These are phyloP conservation scores for Apostichopus californicus DNA, from an alignment of 35 echinoderm and acorn worm genomes.

Conservation along the genomic window DNA sequence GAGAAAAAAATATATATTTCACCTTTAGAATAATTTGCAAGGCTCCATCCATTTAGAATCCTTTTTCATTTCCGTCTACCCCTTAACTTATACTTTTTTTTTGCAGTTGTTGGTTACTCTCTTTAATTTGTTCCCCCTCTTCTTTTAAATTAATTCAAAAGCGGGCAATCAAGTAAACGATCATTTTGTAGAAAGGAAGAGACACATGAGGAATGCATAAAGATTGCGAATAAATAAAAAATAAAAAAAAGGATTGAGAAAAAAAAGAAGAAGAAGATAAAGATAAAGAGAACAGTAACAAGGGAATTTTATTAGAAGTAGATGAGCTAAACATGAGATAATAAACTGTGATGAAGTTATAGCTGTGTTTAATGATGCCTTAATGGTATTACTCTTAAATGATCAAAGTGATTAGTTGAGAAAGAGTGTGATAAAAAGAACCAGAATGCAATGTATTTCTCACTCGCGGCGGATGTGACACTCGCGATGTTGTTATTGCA, in stretches of 20 bases:
- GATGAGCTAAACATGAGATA: neutral
- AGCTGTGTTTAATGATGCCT: slow-evolving; percentile 29
- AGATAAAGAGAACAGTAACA: slow-evolving; percentile 1
- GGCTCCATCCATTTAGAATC: too few relatives aligned
- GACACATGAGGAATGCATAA: neutral
- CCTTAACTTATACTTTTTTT: neutral
- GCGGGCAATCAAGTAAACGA: neutral
- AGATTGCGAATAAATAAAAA: neutral
- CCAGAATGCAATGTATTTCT: too few relatives aligned
- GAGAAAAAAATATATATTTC: neutral
- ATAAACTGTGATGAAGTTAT: slow-evolving; percentile 10
- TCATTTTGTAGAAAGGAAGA: neutral
- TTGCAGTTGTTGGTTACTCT: neutral
- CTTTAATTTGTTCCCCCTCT: neutral
- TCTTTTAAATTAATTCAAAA: neutral
- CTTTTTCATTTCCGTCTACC: too few relatives aligned
- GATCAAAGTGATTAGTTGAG: slow-evolving; percentile 45
- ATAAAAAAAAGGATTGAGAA: too few relatives aligned
- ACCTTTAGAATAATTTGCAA: neutral
- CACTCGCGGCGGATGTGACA: too few relatives aligned
- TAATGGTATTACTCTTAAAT: slow-evolving; percentile 34
- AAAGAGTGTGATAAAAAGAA: neutral
- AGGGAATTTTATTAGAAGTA: slow-evolving; percentile 42
- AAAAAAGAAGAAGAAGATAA: too few relatives aligned
- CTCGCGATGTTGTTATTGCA: too few relatives aligned